Conservation (phyloP, 2,888 invertebrate species). For the Andrena dorsata region DNA sequence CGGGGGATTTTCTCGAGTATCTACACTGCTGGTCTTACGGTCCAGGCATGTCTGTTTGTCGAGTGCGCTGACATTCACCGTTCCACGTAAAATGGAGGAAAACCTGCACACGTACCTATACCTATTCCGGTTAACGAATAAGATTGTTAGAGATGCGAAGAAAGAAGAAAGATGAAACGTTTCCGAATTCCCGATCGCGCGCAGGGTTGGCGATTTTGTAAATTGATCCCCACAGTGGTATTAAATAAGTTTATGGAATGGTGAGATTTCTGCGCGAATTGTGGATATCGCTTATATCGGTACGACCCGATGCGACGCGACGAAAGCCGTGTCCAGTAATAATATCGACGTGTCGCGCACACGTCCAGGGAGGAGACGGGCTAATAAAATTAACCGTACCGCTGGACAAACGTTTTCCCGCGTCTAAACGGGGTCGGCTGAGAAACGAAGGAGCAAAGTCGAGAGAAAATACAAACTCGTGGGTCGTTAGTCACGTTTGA, state of each 20-base stretch:
- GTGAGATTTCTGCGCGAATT: background rate
- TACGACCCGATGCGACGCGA: background rate
- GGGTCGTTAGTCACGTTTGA: constrained; percentile 66
- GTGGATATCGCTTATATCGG: background rate
- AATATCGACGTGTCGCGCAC: constrained; percentile 8
- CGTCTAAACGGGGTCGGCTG: background rate
- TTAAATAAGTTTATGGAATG: no score
- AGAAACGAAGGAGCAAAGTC: background rate
- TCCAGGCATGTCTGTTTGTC: background rate
- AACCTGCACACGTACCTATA: no score
- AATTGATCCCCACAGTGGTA: no score
- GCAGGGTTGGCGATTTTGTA: no score
- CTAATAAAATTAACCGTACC: constrained; percentile 51
- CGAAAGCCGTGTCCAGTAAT: background rate
- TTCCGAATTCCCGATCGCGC: no score
- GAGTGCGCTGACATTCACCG: no score
- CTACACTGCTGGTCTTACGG: background rate
- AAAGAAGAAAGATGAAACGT: no score
- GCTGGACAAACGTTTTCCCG: constrained; percentile 48
- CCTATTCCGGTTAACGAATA: no score
- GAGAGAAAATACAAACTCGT: constrained; percentile 44
- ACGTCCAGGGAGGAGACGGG: constrained; percentile 4
- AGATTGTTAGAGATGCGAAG: no score
- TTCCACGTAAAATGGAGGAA: no score
- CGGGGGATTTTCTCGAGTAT: background rate